Conservation (phyloP, 2,888 invertebrate species). For the Dryocosmus kuriphilus region DNA sequence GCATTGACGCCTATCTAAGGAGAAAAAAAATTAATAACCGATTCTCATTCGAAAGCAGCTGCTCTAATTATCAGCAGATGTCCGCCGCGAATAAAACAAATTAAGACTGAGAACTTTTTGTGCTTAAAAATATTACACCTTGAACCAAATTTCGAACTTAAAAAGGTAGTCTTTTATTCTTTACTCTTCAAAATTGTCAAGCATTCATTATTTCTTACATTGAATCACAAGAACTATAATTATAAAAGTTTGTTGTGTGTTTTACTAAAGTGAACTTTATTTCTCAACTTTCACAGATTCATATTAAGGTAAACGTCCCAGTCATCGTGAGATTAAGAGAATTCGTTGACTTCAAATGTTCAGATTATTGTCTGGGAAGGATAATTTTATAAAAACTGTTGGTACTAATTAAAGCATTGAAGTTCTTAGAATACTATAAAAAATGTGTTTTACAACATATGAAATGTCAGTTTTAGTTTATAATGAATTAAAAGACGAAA, state of each 20-base stretch:
- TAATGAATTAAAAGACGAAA: too few species aligned
- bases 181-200: neutral
- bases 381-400: too few species aligned
- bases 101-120: neutral
- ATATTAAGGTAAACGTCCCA: too few species aligned
- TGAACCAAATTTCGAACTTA: neutral
- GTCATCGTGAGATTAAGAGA: too few species aligned
- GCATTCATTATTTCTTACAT: neutral
- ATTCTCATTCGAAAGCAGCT: neutral
- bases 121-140: neutral
- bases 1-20: neutral
- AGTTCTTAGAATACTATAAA: too few species aligned
- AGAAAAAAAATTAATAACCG: constrained; percentile 2
- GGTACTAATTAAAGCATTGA: too few species aligned
- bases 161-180: neutral
- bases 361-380: too few species aligned
- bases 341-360: too few species aligned
- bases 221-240: neutral
- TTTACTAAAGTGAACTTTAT: neutral
- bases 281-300: neutral
- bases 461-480: too few species aligned
- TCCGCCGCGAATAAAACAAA: neutral
- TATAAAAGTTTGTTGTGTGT: neutral
- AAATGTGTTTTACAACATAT: too few species aligned
- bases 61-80: neutral